A percentile compares a stretch with the other conserved stretches of the same genome.
These are phyloP conservation scores for Arrhamphus sclerolepis DNA, from an alignment of 2,797 vertebrate species.

Conservation along the genomic window DNA sequence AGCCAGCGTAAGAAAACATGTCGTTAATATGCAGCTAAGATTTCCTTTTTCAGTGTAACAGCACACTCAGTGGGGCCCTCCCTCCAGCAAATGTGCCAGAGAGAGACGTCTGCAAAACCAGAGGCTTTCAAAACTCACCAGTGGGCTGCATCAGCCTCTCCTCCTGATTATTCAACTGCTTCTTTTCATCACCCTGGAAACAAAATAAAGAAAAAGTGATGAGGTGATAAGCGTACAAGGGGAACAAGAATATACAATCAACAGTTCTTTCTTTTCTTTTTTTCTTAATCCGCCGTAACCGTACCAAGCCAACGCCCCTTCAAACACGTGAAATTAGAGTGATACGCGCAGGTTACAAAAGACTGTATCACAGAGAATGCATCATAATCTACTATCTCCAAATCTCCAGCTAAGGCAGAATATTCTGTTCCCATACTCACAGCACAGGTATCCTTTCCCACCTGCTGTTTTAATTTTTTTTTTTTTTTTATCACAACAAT, in stretches of 20 bases:
- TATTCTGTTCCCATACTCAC: too few relatives aligned
- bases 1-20: neutral
- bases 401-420: too few relatives aligned
- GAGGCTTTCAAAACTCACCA: constrained; percentile 88
- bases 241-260: constrained; percentile 26
- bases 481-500: constrained; percentile 7
- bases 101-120: constrained; percentile 8
- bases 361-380: neutral
- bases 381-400: neutral
- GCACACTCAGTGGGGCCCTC: constrained; percentile 20
- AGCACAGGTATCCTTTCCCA: too few relatives aligned
- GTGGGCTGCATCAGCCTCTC: constrained; percentile 69
- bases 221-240: constrained; percentile 41
- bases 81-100: neutral
- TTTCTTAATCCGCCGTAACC: neutral
- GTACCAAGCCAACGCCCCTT: constrained; percentile 3
- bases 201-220: constrained; percentile 50
- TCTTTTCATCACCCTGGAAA: constrained; percentile 85
- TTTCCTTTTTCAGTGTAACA: constrained; percentile 26
- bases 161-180: constrained; percentile 75
- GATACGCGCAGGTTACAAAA: too few relatives aligned
- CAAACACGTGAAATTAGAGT: constrained; percentile 20
- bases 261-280: neutral
- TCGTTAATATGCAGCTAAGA: constrained; percentile 1
- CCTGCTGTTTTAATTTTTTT: too few relatives aligned